These are phyloP conservation scores for Tinamus guttatus DNA, from an alignment of 2,113 vertebrate species.

Conservation along the genomic window DNA sequence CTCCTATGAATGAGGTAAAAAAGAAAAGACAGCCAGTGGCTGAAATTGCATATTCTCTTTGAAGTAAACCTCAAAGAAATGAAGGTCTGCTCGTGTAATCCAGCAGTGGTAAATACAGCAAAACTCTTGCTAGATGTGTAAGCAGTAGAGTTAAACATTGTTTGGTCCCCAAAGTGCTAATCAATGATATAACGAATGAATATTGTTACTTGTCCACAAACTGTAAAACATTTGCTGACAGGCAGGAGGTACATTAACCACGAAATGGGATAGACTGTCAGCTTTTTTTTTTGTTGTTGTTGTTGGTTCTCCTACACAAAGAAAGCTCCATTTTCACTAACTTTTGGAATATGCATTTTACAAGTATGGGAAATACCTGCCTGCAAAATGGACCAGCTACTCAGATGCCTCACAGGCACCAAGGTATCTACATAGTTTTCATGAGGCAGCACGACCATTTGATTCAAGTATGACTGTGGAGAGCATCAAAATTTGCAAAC, in stretches of 20 bases:
- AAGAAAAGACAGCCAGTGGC: not conserved
- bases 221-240: not conserved
- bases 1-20: not conserved
- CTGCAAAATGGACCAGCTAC: not conserved
- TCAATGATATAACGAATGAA: not conserved
- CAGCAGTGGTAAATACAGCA: not conserved
- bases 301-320: not conserved
- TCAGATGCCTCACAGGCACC: not conserved
- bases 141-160: not conserved
- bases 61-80: not conserved
- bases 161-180: not conserved
- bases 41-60: not conserved
- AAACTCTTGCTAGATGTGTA: not conserved
- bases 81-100: not conserved
- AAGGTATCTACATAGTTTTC: accelerated
- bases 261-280: not conserved
- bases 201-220: not conserved
- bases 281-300: too few species aligned
- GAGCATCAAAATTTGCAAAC: not conserved
- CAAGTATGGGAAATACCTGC: not conserved
- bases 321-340: not conserved
- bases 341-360: not conserved
- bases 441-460: not conserved
- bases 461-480: not conserved
- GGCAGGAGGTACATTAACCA: not conserved